These are phyloP conservation scores for Myiopsitta monachus DNA, from an alignment of 2,113 vertebrate species.

Conservation along the genomic window DNA sequence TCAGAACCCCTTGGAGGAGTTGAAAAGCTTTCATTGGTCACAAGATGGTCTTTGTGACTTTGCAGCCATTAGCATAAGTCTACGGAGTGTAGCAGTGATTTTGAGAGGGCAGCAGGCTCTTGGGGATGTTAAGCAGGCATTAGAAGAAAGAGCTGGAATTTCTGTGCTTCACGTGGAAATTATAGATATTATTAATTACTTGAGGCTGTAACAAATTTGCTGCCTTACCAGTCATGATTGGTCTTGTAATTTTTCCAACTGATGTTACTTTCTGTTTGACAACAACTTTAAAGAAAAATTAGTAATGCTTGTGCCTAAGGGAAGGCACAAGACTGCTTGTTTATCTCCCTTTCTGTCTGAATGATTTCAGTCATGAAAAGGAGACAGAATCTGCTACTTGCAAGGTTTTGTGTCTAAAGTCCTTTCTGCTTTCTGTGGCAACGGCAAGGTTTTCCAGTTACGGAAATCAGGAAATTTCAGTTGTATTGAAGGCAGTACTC, in stretches of 20 bases:
- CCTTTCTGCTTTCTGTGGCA: background rate
- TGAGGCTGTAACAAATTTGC: background rate
- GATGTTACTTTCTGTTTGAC: background rate
- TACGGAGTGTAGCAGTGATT: background rate
- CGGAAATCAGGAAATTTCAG: background rate
- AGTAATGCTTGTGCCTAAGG: background rate
- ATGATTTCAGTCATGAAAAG: background rate
- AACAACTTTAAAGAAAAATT: background rate
- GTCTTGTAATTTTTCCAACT: background rate
- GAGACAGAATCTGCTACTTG: background rate
- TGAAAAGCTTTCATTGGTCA: background rate
- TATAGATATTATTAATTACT: background rate
- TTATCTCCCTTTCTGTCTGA: background rate
- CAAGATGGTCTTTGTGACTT: background rate
- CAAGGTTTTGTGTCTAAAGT: background rate
- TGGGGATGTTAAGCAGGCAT: background rate
- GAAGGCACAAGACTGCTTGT: background rate
- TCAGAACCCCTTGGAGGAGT: background rate
- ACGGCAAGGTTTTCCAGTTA: background rate
- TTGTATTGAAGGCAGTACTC: background rate
- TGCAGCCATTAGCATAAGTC: background rate
- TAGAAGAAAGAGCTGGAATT: background rate
- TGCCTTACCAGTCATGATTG: background rate
- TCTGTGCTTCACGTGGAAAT: background rate
- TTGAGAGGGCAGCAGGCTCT: background rate